Evolutionary conservation across 2,113 vertebrate genomes (phyloP).

Genomic region (Corythornis vintsioides): DNA sequence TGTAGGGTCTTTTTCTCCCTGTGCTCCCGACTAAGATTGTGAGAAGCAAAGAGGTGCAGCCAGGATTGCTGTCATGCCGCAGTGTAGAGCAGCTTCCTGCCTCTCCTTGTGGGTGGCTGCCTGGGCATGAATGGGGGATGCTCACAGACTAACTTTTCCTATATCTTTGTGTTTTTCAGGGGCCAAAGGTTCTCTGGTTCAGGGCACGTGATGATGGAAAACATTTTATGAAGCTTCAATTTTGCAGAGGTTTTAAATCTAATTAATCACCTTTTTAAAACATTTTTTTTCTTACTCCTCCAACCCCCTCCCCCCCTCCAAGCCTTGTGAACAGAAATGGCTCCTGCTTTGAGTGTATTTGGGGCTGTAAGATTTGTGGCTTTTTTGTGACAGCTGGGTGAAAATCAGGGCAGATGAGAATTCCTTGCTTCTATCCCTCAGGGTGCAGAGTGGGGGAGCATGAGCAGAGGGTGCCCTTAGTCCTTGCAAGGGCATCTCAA

Average conservation of each 20-base stretch:
- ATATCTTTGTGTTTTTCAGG: not conserved
- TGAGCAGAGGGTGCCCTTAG: not conserved
- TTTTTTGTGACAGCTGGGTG: not conserved
- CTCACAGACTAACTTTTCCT: not conserved
- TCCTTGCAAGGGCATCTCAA: not conserved
- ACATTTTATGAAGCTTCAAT: fast-evolving
- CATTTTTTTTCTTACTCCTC: too few relatives aligned
- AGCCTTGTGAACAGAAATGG: not conserved
- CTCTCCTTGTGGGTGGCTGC: fast-evolving
- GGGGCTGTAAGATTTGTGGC: not conserved
- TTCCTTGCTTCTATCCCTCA: not conserved
- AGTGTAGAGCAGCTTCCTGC: fast-evolving
- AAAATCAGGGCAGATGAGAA: not conserved
- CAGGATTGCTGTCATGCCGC: not conserved
- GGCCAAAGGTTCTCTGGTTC: not conserved
- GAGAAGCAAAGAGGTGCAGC: not conserved
- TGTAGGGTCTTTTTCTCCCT: not conserved
- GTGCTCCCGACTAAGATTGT: fast-evolving
- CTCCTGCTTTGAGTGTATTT: not conserved
- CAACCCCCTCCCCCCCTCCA: too few relatives aligned
- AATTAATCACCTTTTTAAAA: not conserved
- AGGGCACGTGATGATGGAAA: not conserved
- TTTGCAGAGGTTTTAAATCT: not conserved
- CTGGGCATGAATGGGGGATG: not conserved
- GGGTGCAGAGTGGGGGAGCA: not conserved